Evolutionary conservation across 2,888 invertebrate genomes (phyloP).

Genomic region (Cremastinae sp.): DNA sequence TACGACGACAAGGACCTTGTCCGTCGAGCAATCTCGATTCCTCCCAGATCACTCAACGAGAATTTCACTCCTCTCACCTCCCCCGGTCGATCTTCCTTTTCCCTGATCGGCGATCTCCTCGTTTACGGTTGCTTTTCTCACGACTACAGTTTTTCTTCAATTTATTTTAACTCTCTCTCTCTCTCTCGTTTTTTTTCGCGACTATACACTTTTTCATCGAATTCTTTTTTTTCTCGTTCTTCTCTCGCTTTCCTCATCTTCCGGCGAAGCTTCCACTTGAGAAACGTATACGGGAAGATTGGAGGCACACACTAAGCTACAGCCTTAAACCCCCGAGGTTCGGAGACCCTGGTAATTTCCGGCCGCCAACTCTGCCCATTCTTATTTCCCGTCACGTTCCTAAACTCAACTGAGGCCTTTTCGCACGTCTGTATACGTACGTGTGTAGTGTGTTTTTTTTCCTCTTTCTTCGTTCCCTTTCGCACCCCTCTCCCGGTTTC

Average conservation of each 20-base stretch:
- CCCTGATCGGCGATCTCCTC: not conserved
- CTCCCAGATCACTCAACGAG: constrained; percentile 1
- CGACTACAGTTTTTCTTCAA: constrained; percentile 21
- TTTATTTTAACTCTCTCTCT: constrained; percentile 16
- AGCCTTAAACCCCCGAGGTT: constrained; percentile 53
- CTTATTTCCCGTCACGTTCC: constrained; percentile 79
- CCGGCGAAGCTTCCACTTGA: constrained; percentile 40
- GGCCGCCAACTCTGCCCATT: constrained; percentile 76
- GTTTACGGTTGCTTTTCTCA: not conserved
- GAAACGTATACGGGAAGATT: constrained; percentile 12
- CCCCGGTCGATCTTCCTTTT: constrained; percentile 30
- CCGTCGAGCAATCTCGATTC: constrained; percentile 13
- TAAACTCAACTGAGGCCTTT: constrained; percentile 50
- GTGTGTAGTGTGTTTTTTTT: constrained; percentile 1
- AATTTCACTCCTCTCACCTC: constrained; percentile 27
- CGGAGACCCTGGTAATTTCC: constrained; percentile 76
- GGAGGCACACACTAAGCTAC: constrained; percentile 48
- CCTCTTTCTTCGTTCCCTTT: constrained; percentile 23
- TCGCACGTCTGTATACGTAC: constrained; percentile 60
- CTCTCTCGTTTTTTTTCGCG: constrained; percentile 2
- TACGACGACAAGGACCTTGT: not conserved
- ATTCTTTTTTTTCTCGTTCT: constrained; percentile 15
- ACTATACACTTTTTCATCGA: not conserved
- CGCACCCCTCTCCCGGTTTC: constrained; percentile 14
- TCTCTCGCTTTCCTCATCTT: constrained; percentile 46